Evolutionary conservation across 1,140 invertebrate species (phyloP), one percentile per base, ranked within the genome.

Genomic region (Micrasema minimum): DNA sequence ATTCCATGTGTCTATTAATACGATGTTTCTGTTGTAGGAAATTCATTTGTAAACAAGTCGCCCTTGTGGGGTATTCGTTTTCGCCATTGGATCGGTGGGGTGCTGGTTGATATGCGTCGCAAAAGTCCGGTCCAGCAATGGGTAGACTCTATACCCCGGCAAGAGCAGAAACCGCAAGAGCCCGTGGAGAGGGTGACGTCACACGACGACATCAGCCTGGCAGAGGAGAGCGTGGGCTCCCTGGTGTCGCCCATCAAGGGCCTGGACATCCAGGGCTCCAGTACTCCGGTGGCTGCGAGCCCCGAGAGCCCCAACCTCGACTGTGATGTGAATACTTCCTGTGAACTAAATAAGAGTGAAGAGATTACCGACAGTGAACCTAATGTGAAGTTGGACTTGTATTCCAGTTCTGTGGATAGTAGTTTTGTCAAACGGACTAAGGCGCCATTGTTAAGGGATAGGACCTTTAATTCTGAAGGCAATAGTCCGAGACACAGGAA

Each of bases 121-220:
- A 83, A 81, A 69, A 84, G 82, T 68, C 83, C 83, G 66, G 82
- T 85, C 11, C 83, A 85, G 69, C 82, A 84, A 71, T 85, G 83
- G 83, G 75, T 85, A 46, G 83, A 85, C 74, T 85, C 83, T 2
- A 74, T 83, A 5, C 83, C 83, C 12, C 59, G 77, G 51, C 78
- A 81, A 31, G 76, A 76, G 18, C 45, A 65, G 50, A 37, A 65
- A 11, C 35, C 50, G n/a, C 26, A 31, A 31, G n/a, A n/a, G n/a
- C 26, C 26, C 26, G 41, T 51, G 12, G 20, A 35, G 12, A 23
- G 38, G 20, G n/a, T 35, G 14, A 37, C 66, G 10, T 65, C 51
- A 2, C 61, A 66, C 2, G 67, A 74, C 38, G 61, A 68, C 35
- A 64, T 62, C 37, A 64, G 65, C 22, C 10, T 64, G 11, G 23